Evolutionary conservation across 2,888 invertebrate species (phyloP).

Genomic region (Euclidia mi): DNA sequence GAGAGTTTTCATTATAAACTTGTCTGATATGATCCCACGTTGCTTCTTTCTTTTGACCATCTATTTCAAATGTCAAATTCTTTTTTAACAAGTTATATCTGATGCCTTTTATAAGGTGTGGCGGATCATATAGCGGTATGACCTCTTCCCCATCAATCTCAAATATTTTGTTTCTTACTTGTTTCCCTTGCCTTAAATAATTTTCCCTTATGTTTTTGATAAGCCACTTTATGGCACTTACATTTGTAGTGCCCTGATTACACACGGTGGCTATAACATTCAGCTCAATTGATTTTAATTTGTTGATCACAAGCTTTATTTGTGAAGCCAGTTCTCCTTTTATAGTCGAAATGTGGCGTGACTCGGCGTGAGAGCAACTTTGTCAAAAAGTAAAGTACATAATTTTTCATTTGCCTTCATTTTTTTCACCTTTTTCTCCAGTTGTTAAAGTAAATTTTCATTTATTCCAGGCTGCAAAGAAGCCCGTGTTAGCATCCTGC

Average conservation of each 20-base stretch:
- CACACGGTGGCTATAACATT: neutral
- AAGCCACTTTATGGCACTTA: neutral
- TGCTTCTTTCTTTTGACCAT: neutral
- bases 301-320: neutral
- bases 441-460: too few species aligned
- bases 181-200: neutral
- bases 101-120: slow-evolving; percentile 12
- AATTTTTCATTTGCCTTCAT: too few species aligned
- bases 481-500: too few species aligned
- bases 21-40: slow-evolving; percentile 4
- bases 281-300: neutral
- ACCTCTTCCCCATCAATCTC: neutral
- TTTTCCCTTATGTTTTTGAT: neutral
- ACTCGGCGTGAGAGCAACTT: too few species aligned
- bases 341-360: too few species aligned
- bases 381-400: too few species aligned
- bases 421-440: too few species aligned
- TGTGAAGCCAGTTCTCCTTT: too few species aligned
- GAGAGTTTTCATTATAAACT: neutral
- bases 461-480: too few species aligned
- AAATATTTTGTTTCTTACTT: neutral
- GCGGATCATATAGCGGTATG: neutral
- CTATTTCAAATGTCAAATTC: neutral
- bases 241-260: neutral
- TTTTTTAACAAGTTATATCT: slow-evolving; percentile 8